Conservation (phyloP, 2,113 vertebrate genomes). For the Trachemys scripta region DNA sequence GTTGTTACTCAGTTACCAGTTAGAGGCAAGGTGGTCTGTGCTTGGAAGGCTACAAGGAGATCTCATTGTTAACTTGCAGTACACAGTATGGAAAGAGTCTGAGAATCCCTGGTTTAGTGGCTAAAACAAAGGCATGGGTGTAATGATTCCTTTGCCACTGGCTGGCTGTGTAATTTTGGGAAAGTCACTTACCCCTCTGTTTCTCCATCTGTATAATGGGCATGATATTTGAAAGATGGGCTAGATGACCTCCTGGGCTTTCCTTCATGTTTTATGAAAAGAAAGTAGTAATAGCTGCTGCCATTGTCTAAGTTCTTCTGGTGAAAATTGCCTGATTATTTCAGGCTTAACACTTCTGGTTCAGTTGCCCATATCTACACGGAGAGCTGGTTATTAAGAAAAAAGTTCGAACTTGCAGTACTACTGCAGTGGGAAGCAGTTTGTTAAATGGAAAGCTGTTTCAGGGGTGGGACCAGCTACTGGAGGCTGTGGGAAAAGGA, state of each 20-base stretch:
- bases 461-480: neutral
- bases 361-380: neutral
- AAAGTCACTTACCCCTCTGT: neutral
- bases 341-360: neutral
- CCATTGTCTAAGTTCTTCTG: slow-evolving; percentile 20
- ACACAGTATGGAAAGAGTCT: neutral
- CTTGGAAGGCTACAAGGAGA: neutral
- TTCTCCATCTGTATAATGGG: neutral
- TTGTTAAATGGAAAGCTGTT: slow-evolving; percentile 10
- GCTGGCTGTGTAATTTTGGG: neutral
- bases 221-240: neutral
- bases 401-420: neutral
- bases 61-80: neutral
- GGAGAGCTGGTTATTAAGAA: slow-evolving; percentile 23
- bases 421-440: slow-evolving; percentile 16
- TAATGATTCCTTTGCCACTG: neutral
- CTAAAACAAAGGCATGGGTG: neutral
- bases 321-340: neutral
- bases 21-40: neutral
- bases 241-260: slow-evolving; percentile 10
- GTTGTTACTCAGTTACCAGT: neutral
- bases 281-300: neutral
- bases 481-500: neutral
- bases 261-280: neutral
- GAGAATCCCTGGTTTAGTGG: neutral